Percentiles rank a stretch among this genome's conserved stretches.
phyloP scores from a whole-genome alignment of 2,888 invertebrate genomes.

The Cantharis rustica region DNA sequence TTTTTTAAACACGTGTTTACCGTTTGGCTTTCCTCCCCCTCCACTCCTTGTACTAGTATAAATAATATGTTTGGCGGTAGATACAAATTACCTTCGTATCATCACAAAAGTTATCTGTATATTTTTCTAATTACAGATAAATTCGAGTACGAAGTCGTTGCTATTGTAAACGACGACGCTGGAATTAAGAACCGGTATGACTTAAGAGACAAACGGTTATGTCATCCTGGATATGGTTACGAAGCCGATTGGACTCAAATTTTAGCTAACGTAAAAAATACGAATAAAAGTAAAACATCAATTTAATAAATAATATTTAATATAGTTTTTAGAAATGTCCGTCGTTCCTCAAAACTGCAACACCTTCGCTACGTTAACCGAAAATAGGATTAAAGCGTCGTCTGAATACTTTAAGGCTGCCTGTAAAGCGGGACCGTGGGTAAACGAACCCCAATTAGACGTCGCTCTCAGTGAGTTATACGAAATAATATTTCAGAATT shows the following conservation, averaged over 20 bases:
- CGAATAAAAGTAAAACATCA: constrained; percentile 13
- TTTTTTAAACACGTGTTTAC: too few species aligned
- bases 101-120: background rate
- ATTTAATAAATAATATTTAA: background rate
- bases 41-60: too few species aligned
- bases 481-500: background rate
- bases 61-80: too few species aligned
- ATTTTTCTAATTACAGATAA: constrained; percentile 47
- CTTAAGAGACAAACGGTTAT: constrained; percentile 72
- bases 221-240: constrained; percentile 81
- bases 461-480: constrained; percentile 68
- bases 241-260: constrained; percentile 75
- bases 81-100: too few species aligned
- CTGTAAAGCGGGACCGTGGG: constrained; percentile 88
- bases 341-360: constrained; percentile 76
- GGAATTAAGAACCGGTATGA: constrained; percentile 65
- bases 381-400: constrained; percentile 76
- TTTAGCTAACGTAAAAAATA: constrained; percentile 68
- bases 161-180: constrained; percentile 66
- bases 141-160: constrained; percentile 68
- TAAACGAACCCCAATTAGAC: constrained; percentile 68
- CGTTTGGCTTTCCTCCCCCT: too few species aligned
- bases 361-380: constrained; percentile 68
- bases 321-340: constrained; percentile 75
- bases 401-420: constrained; percentile 77